Evolutionary conservation across 1,140 invertebrate genomes (phyloP), one percentile per base, ranked within the genome.

Genomic region (Bombus polaris): DNA sequence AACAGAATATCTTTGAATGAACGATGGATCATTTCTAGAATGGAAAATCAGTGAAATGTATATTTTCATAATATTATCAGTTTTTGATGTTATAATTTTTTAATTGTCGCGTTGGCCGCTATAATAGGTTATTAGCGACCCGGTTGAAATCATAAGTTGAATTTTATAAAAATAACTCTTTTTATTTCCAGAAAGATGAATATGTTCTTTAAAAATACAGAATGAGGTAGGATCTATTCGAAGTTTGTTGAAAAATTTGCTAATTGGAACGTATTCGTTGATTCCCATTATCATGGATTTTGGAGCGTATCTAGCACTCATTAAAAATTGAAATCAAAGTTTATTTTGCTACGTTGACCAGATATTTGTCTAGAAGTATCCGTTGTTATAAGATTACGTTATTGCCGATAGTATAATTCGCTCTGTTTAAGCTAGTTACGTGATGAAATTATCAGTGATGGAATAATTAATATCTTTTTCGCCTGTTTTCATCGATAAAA

Each of bases 311-410:
- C 59, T 59, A 37, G 18, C 22, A 35, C 42, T 79, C 39, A 79
- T 79, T 68, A 79, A 47, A 68, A 37, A 47, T 47, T 79, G 10
- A 28, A 68, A 79, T 79, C 42, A 68, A 44, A 25, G 8, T 42
- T 68, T 47, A 66, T 68, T 79, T 79, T 59, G 8, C 37, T 22
- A n/a, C 4, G 13, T 28, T 5, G 37, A 13, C 62, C 39, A 28
- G 18, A 44, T 39, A 66, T 79, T 79, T 32, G 39, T 28, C 39
- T 39, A 15, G 28, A 39, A 62, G 8, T 32, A 59, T 65, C 10
- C 5, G 28, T 22, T 22, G 15, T 3, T 9, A 4, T 47, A 44
- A 53, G 18, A 32, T 74, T 12, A 53, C 18, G 18, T 53, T 53
- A 13, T 22, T 32, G 15, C 10, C 15, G 9, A 39, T 28, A 12